Percentiles rank a stretch among this genome's conserved stretches.
phyloP scores from a whole-genome alignment of 2,797 vertebrate species.

The Alosa sapidissima region DNA sequence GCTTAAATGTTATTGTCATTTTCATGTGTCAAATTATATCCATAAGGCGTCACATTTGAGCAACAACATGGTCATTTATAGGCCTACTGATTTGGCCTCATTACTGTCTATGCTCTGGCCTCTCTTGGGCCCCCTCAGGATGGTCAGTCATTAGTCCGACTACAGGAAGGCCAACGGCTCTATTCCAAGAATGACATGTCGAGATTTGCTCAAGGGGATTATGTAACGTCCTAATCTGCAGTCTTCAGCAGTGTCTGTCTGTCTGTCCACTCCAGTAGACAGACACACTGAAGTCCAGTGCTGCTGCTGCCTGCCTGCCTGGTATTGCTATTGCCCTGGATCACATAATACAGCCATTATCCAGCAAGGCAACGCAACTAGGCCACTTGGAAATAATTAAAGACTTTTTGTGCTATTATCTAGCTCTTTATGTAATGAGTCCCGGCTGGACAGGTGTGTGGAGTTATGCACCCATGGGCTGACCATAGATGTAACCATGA shows the following conservation, averaged over 20 bases:
- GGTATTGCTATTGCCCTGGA: neutral
- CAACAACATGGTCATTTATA: no score
- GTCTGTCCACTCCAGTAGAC: neutral
- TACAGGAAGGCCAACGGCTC: constrained; percentile 49
- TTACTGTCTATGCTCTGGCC: neutral
- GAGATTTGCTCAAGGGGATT: constrained; percentile 65
- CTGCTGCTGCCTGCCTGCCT: neutral
- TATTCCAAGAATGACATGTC: constrained; percentile 66
- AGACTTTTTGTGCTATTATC: no score
- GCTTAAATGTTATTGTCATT: no score
- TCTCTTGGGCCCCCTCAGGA: neutral
- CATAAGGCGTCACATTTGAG: no score
- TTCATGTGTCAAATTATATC: neutral
- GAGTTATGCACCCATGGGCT: no score
- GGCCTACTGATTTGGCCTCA: no score
- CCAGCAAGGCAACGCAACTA: neutral
- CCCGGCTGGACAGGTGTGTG: neutral
- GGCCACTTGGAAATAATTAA: no score
- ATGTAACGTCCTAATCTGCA: constrained; percentile 71
- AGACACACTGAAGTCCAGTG: neutral
- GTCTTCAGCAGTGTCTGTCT: constrained; percentile 45
- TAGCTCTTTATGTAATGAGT: neutral
- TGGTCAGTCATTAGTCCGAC: neutral
- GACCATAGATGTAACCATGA: no score
- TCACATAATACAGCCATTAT: neutral